These are phyloP conservation scores for Rhineura floridana DNA, from an alignment of 2,113 vertebrate genomes.

Conservation along the genomic window DNA sequence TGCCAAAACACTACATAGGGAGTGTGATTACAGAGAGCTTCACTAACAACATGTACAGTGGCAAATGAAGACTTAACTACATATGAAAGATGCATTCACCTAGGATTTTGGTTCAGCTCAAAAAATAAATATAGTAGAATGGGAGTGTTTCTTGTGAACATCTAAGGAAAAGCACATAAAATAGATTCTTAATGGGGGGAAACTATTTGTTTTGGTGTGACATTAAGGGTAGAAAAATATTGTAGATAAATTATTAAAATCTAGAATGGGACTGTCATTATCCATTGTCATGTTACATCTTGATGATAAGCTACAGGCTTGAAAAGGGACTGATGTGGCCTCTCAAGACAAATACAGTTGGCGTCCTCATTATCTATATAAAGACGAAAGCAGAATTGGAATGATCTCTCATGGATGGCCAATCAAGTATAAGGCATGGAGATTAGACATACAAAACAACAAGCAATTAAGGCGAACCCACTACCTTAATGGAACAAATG, in stretches of 20 bases:
- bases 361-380: background rate
- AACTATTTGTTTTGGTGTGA: conserved; percentile 21
- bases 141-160: conserved; percentile 21
- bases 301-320: background rate
- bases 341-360: background rate
- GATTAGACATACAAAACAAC: background rate
- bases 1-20: conserved; percentile 59
- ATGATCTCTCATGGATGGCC: background rate
- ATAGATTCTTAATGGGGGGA: conserved; percentile 46
- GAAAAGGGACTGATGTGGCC: background rate
- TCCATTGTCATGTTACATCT: background rate
- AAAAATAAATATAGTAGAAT: conserved; percentile 43
- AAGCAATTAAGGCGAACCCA: background rate
- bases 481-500: background rate
- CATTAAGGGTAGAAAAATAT: background rate
- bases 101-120: conserved; percentile 57
- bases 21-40: conserved; percentile 51
- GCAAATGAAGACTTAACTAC: conserved; percentile 56
- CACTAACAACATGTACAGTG: conserved; percentile 55
- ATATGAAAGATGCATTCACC: conserved; percentile 59
- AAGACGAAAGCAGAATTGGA: background rate
- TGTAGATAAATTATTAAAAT: background rate
- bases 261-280: background rate
- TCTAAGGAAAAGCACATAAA: conserved; percentile 49
- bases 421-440: background rate